Conservation (phyloP, 2,113 vertebrate genomes). For the Potamarius usumacintae region DNA sequence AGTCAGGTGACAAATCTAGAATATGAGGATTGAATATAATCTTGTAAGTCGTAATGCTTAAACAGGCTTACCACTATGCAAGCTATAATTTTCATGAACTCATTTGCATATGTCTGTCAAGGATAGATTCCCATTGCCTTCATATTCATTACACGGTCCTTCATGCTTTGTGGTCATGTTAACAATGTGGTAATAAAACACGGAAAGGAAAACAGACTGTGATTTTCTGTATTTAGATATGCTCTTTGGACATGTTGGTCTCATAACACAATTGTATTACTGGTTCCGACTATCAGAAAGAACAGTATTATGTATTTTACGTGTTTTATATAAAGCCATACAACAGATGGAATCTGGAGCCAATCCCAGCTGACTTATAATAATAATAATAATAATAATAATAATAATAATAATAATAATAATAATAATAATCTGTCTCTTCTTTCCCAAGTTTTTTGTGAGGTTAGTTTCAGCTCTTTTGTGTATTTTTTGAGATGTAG, state of each 20-base stretch:
- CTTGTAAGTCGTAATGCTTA: not conserved
- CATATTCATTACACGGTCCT: slow-evolving; percentile 8
- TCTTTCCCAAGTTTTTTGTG: no score
- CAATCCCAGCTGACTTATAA: no score
- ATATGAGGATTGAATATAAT: not conserved
- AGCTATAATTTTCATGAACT: not conserved
- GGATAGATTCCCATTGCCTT: not conserved
- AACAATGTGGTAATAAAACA: not conserved
- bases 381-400: no score
- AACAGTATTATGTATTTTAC: not conserved
- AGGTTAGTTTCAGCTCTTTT: not conserved
- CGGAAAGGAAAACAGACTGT: not conserved
- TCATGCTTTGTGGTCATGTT: not conserved
- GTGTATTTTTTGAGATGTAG: not conserved
- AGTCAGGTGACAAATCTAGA: not conserved
- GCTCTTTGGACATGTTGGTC: not conserved
- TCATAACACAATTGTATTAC: not conserved
- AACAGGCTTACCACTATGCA: not conserved
- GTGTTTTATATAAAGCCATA: not conserved
- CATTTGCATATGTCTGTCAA: slow-evolving; percentile 5
- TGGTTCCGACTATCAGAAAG: not conserved
- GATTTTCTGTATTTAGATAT: slow-evolving; percentile 3
- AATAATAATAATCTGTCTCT: no score
- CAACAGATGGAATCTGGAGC: no score
- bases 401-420: no score